Conservation (phyloP, 2,888 invertebrate species). For the Lottia scabra region DNA sequence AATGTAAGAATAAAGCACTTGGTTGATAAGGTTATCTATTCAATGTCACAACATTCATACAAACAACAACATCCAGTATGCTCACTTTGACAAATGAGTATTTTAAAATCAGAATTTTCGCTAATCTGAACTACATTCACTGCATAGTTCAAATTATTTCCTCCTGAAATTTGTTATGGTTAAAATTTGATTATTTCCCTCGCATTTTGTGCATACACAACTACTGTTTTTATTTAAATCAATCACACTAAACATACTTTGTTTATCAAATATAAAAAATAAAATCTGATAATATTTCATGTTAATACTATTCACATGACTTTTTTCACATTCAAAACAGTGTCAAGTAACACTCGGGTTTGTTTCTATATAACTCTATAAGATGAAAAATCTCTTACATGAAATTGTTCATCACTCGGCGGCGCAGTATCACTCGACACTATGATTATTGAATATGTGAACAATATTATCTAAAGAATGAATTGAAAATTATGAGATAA, state of each 20-base stretch:
- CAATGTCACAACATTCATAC: constrained; percentile 4
- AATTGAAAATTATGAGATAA: neutral
- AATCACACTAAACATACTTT: too few relatives aligned
- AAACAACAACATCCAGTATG: neutral
- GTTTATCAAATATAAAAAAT: neutral
- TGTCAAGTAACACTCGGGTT: too few relatives aligned
- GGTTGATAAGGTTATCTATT: neutral
- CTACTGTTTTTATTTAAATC: neutral
- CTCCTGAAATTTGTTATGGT: neutral
- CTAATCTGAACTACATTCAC: neutral
- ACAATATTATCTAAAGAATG: too few relatives aligned
- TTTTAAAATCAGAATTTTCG: neutral
- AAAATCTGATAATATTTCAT: neutral
- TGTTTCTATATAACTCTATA: too few relatives aligned
- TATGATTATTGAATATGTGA: too few relatives aligned
- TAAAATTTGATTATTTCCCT: neutral
- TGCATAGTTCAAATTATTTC: neutral
- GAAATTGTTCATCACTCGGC: too few relatives aligned
- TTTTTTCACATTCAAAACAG: neutral
- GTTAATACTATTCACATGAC: neutral
- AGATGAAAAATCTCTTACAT: too few relatives aligned
- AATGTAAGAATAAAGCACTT: neutral
- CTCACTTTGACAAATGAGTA: neutral
- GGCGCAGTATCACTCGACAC: too few relatives aligned
- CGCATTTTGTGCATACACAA: constrained; percentile 1